Conservation (phyloP, 2,888 invertebrate genomes). For the Yponomeuta evonymella region DNA sequence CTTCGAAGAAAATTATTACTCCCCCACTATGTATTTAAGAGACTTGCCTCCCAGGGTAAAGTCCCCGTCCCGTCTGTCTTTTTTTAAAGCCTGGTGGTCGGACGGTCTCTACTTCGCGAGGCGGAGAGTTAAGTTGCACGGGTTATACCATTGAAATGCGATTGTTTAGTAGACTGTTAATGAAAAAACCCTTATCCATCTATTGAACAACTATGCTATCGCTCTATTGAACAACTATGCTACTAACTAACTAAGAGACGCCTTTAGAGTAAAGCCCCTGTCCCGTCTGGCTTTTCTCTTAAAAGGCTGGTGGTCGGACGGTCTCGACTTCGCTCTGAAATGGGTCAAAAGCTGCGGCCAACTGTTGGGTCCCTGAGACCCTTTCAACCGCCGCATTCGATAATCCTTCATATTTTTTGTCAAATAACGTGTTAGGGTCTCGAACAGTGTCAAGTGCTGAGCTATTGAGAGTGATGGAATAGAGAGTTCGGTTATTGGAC, state of each 20-base stretch:
- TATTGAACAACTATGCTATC: too few species aligned
- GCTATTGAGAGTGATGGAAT: background rate
- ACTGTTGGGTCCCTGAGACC: background rate
- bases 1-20: too few species aligned
- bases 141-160: too few species aligned
- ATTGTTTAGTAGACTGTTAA: too few species aligned
- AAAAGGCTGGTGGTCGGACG: constrained; percentile 1
- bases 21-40: too few species aligned
- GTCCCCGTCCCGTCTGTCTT: too few species aligned
- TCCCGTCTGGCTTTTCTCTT: constrained; percentile 3
- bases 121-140: too few species aligned
- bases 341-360: constrained; percentile 4
- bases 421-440: background rate
- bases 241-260: background rate
- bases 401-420: constrained; percentile 8
- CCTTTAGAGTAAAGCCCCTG: background rate
- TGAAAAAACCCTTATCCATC: too few species aligned
- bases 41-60: too few species aligned
- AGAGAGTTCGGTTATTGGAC: background rate
- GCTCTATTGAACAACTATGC: too few species aligned
- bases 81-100: too few species aligned
- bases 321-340: background rate
- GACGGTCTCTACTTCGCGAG: too few species aligned
- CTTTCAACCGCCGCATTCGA: background rate
- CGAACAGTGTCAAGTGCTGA: background rate